phyloP scores from a whole-genome alignment of 1,140 invertebrate species.

The Cardiocondyla obscurior region DNA sequence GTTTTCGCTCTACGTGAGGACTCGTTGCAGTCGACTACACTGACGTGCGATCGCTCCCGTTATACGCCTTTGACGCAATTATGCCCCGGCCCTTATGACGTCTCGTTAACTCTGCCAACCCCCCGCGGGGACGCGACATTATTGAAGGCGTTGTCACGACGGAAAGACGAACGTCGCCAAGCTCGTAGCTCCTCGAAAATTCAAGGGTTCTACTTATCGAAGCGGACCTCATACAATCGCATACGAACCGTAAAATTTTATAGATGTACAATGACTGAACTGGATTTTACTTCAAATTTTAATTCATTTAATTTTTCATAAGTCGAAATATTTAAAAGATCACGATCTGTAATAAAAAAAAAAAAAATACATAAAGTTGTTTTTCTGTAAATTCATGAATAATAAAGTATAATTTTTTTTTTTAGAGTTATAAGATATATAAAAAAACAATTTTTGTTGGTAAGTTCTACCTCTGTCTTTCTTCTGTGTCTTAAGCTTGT shows the following conservation, averaged over 20 bases:
- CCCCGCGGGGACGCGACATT: slow-evolving; percentile 49
- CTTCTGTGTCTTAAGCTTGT: too few relatives aligned
- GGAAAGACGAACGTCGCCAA: slow-evolving; percentile 4
- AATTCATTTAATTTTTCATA: neutral
- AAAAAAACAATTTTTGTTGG: neutral
- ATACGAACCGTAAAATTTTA: neutral
- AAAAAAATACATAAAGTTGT: neutral
- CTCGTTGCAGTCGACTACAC: slow-evolving; percentile 58
- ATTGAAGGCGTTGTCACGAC: slow-evolving; percentile 45
- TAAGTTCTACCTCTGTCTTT: neutral
- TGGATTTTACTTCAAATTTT: neutral
- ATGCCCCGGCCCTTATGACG: slow-evolving; percentile 72
- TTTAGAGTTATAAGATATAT: neutral
- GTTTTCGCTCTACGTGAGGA: neutral
- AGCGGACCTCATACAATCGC: neutral
- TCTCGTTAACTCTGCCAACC: slow-evolving; percentile 72
- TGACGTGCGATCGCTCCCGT: slow-evolving; percentile 71
- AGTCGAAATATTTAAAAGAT: neutral
- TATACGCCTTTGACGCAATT: slow-evolving; percentile 77
- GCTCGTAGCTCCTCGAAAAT: slow-evolving; percentile 45
- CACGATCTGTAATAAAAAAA: neutral
- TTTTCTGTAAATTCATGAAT: neutral
- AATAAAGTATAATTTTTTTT: neutral
- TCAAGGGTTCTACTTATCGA: neutral
- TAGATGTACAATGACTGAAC: neutral